Evolutionary conservation across 92 coral and sea anemone genomes (phyloP), one percentile per base, ranked within the genome.

Genomic region (Nematostella vectensis): DNA sequence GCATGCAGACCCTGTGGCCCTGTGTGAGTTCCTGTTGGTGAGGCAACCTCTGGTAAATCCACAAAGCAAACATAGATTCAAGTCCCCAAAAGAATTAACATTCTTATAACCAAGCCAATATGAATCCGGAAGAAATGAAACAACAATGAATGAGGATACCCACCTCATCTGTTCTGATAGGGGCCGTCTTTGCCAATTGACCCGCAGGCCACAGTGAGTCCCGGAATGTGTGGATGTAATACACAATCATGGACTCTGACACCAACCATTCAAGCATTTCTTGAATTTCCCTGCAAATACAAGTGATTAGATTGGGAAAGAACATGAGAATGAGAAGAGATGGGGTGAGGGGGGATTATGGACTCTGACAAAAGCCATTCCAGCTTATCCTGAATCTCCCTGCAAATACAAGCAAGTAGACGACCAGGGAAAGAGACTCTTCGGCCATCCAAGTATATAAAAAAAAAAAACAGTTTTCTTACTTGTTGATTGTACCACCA

Each of bases 401-500:
- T 89, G 21, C 21, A 22, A 19, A 49, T n/a, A n/a, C n/a, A n/a
- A n/a, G n/a, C n/a, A n/a, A n/a, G n/a, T n/a, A n/a, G n/a, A n/a
- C n/a, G n/a, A n/a, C n/a, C n/a, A n/a, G n/a, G n/a, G n/a, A n/a
- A n/a, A n/a, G n/a, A n/a, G n/a, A n/a, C n/a, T n/a, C n/a, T n/a
- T n/a, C n/a, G n/a, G n/a, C n/a, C n/a, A n/a, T n/a, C n/a, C n/a
- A n/a, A n/a, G n/a, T n/a, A n/a, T n/a, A n/a, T n/a, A n/a, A n/a
- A n/a, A n/a, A n/a, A n/a, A n/a, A n/a, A n/a, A n/a, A n/a, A n/a
- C n/a, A n/a, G n/a, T n/a, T n/a, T n/a, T n/a, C 93, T 79, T 75
- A 91, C 98, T 83, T 91, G 95, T 91, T 91, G 36, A 91, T 91
- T 23, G 89, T 91, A 44, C 98, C 85, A 37, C 98, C 98, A 81